These are phyloP conservation scores for Drosophila triauraria DNA, from an alignment of 1,140 invertebrate species.

Conservation along the genomic window DNA sequence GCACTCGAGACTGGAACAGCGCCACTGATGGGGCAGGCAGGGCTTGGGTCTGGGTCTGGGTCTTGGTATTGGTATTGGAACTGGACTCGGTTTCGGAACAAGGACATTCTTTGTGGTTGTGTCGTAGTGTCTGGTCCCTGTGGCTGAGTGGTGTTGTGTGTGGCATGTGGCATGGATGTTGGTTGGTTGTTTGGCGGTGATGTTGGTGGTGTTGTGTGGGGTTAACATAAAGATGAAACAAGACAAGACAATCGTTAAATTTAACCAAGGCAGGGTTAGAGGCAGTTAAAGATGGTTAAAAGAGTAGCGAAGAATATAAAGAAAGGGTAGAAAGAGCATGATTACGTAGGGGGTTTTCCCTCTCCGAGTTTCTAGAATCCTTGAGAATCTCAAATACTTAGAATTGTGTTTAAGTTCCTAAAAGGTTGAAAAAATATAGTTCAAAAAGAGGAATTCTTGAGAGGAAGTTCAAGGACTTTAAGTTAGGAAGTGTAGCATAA, in stretches of 20 bases:
- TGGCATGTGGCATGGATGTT: slow-evolving; percentile 21
- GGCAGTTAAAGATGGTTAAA: not conserved
- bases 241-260: slow-evolving; percentile 32
- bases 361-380: no score
- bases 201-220: slow-evolving; percentile 25
- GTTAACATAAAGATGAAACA: slow-evolving; percentile 54
- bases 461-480: not conserved
- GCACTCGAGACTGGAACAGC: slow-evolving; percentile 84
- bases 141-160: slow-evolving; percentile 13
- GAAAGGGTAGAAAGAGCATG: not conserved
- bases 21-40: slow-evolving; percentile 79
- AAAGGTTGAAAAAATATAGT: not conserved
- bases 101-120: slow-evolving; percentile 14
- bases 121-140: slow-evolving; percentile 21
- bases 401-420: not conserved
- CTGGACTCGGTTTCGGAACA: slow-evolving; percentile 16
- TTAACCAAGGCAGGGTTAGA: slow-evolving; percentile 16
- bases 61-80: slow-evolving; percentile 11
- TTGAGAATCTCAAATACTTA: no score
- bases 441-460: no score
- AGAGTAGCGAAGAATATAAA: not conserved
- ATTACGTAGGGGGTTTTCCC: no score
- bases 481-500: not conserved
- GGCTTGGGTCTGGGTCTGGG: not conserved
- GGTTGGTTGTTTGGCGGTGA: slow-evolving; percentile 13